Conservation (phyloP, 1,140 invertebrate genomes). For the Pemphigus obesinymphae region DNA sequence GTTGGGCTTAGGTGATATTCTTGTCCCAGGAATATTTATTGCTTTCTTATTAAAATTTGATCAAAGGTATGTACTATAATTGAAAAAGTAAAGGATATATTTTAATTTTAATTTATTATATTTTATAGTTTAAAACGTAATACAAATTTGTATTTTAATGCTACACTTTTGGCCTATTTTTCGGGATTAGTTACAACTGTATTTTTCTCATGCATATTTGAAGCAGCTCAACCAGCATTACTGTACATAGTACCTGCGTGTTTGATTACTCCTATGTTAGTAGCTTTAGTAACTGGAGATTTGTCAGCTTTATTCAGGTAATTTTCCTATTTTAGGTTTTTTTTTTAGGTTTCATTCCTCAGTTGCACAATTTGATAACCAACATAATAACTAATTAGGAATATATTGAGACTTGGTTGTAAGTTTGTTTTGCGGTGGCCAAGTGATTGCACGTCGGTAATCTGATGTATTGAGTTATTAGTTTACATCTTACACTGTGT, state of each 20-base stretch:
- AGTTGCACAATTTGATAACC: no score
- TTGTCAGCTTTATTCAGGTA: slow-evolving; percentile 84
- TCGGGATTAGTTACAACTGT: slow-evolving; percentile 90
- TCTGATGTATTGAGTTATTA: no score
- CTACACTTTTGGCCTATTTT: slow-evolving; percentile 92
- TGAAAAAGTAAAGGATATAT: not conserved
- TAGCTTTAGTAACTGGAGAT: slow-evolving; percentile 88
- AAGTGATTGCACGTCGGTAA: no score
- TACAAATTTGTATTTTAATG: slow-evolving; percentile 86
- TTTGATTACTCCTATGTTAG: no score
- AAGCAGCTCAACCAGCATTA: slow-evolving; percentile 97
- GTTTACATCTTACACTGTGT: no score
- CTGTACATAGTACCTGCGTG: slow-evolving; percentile 95
- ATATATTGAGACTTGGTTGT: no score
- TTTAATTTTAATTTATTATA: not conserved
- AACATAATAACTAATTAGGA: no score
- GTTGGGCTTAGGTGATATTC: slow-evolving; percentile 97
- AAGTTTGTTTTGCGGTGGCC: no score
- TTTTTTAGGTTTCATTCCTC: no score
- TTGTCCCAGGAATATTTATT: slow-evolving; percentile 99
- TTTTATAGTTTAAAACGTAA: slow-evolving; percentile 74
- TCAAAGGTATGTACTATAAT: slow-evolving; percentile 56
- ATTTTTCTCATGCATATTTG: slow-evolving; percentile 96
- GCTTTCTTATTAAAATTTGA: slow-evolving; percentile 94
- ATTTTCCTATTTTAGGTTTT: no score